Conservation (phyloP, 2,797 vertebrate genomes). For the Chlorospingus flavigularis region DNA sequence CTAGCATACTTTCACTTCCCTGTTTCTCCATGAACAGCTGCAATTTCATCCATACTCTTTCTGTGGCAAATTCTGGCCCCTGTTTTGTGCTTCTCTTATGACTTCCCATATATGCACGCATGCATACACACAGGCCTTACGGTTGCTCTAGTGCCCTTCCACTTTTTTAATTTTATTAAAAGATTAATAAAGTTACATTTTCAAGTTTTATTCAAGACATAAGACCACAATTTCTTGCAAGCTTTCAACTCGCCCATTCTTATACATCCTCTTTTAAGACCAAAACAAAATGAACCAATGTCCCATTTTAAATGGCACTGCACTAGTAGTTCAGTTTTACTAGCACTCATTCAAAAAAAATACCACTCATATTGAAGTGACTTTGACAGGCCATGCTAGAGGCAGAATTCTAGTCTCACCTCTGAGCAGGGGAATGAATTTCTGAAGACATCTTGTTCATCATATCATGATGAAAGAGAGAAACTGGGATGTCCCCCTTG, state of each 20-base stretch:
- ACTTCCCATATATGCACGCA: fast-evolving
- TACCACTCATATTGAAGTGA: background rate
- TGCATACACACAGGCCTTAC: fast-evolving
- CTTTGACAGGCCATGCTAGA: background rate
- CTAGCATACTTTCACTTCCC: background rate
- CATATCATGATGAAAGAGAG: background rate
- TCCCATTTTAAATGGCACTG: background rate
- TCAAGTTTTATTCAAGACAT: background rate
- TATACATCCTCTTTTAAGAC: background rate
- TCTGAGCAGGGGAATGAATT: background rate
- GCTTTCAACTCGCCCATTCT: background rate
- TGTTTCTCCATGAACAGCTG: background rate
- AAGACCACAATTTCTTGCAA: background rate
- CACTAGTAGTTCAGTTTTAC: background rate
- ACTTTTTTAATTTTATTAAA: background rate
- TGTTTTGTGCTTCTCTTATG: background rate
- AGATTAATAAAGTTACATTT: background rate
- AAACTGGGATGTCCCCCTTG: background rate
- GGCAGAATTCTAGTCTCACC: background rate
- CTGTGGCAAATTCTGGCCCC: background rate
- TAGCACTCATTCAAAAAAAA: background rate
- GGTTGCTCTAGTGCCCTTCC: background rate
- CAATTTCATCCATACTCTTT: background rate
- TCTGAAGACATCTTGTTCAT: background rate
- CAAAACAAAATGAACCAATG: background rate